Evolutionary conservation across 2,888 invertebrate genomes (phyloP).

Genomic region (Microdon myrmicae): DNA sequence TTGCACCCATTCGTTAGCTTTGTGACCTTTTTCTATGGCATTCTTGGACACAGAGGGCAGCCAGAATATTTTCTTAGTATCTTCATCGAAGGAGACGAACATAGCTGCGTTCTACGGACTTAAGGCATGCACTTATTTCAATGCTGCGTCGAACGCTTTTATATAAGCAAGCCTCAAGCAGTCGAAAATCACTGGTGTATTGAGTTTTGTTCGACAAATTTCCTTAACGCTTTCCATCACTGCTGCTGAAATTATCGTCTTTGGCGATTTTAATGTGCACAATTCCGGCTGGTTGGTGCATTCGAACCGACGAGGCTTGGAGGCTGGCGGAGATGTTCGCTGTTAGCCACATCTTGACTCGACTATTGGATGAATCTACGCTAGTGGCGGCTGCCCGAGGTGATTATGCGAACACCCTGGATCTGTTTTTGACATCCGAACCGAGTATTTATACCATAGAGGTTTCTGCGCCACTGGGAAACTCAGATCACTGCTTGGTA

Average conservation of each 20-base stretch:
- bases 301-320: too few relatives aligned
- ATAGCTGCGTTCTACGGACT: slow-evolving; percentile 91
- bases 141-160: slow-evolving; percentile 93
- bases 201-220: slow-evolving; percentile 76
- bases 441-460: too few relatives aligned
- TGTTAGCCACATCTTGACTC: too few relatives aligned
- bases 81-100: slow-evolving; percentile 90
- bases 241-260: slow-evolving; percentile 78
- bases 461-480: too few relatives aligned
- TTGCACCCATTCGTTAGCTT: slow-evolving; percentile 96
- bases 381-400: too few relatives aligned
- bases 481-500: too few relatives aligned
- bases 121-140: slow-evolving; percentile 86
- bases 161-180: slow-evolving; percentile 90
- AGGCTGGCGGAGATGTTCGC: too few relatives aligned
- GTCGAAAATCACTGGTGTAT: slow-evolving; percentile 79
- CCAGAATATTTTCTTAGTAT: slow-evolving; percentile 89
- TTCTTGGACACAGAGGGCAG: slow-evolving; percentile 86
- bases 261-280: too few relatives aligned
- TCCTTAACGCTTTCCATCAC: slow-evolving; percentile 88
- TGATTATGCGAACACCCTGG: too few relatives aligned
- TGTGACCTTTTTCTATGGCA: slow-evolving; percentile 78
- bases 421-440: too few relatives aligned
- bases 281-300: too few relatives aligned
- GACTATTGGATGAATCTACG: too few relatives aligned